Conservation (phyloP, 2,888 invertebrate genomes). For the Drosophila austrosaltans region DNA sequence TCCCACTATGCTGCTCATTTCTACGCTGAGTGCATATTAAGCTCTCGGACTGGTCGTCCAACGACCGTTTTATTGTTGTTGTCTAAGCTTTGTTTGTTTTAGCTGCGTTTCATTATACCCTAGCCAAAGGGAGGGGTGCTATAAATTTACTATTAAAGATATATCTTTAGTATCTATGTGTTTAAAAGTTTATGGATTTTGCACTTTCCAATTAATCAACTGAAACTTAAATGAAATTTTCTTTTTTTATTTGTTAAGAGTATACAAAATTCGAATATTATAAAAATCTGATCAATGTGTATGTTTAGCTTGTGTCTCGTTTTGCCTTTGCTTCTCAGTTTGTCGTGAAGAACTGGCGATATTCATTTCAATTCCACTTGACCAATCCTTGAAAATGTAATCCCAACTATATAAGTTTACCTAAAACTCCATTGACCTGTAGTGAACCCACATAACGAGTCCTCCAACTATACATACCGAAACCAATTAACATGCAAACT, state of each 20-base stretch:
- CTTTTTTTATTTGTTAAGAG: background rate
- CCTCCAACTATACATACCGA: background rate
- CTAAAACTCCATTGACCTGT: conserved; percentile 7
- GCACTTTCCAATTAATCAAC: background rate
- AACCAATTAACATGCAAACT: conserved; percentile 65
- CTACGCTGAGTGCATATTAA: conserved; percentile 70
- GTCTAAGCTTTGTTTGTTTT: conserved; percentile 52
- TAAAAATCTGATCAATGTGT: background rate
- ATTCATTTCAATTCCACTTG: conserved; percentile 22
- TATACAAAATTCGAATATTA: background rate
- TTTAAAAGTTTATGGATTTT: no score
- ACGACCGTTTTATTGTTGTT: conserved; percentile 39
- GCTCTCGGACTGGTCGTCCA: conserved; percentile 40
- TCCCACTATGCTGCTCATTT: conserved; percentile 31
- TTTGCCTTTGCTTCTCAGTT: conserved; percentile 15
- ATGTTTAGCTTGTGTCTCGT: conserved; percentile 19
- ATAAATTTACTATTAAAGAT: background rate
- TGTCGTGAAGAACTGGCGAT: background rate
- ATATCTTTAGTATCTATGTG: no score
- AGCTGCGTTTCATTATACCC: conserved; percentile 33
- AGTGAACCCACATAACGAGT: conserved; percentile 1
- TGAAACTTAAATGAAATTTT: no score
- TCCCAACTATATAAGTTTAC: conserved; percentile 4
- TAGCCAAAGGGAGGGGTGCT: conserved; percentile 10
- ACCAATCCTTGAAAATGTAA: conserved; percentile 13